phyloP scores from a whole-genome alignment of 2,888 invertebrate genomes.

The Mechanitis messenoides region DNA sequence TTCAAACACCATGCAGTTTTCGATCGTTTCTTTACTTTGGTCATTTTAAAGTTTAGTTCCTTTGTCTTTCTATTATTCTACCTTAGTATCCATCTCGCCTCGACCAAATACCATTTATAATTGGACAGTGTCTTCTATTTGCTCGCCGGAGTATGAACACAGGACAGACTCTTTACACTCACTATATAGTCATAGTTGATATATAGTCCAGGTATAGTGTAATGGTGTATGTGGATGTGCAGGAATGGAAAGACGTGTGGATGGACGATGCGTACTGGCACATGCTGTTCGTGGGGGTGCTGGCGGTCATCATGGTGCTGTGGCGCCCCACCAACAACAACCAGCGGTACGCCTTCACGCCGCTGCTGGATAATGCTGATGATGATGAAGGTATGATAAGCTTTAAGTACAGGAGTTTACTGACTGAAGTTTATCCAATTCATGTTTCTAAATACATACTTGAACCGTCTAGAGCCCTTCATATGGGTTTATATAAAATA shows the following conservation, averaged over 20 bases:
- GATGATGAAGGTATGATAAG: slow-evolving; percentile 80
- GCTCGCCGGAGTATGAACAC: too few species aligned
- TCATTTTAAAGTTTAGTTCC: too few species aligned
- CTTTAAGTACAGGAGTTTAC: too few species aligned
- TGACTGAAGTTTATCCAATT: not conserved
- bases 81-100: too few species aligned
- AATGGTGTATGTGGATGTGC: slow-evolving; percentile 2
- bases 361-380: slow-evolving; percentile 88
- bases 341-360: slow-evolving; percentile 95
- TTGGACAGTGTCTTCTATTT: too few species aligned
- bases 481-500: not conserved
- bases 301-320: slow-evolving; percentile 94
- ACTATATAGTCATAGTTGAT: not conserved
- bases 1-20: too few species aligned
- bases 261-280: slow-evolving; percentile 98
- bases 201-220: too few species aligned
- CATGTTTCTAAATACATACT: too few species aligned
- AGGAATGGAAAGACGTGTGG: slow-evolving; percentile 96
- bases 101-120: too few species aligned
- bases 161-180: not conserved
- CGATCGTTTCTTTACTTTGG: too few species aligned
- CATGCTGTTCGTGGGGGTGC: slow-evolving; percentile 89
- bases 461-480: too few species aligned
- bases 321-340: slow-evolving; percentile 98
- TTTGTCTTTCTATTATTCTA: too few species aligned